These are phyloP conservation scores for Noctua janthe DNA, from an alignment of 2,888 invertebrate species.

Conservation along the genomic window DNA sequence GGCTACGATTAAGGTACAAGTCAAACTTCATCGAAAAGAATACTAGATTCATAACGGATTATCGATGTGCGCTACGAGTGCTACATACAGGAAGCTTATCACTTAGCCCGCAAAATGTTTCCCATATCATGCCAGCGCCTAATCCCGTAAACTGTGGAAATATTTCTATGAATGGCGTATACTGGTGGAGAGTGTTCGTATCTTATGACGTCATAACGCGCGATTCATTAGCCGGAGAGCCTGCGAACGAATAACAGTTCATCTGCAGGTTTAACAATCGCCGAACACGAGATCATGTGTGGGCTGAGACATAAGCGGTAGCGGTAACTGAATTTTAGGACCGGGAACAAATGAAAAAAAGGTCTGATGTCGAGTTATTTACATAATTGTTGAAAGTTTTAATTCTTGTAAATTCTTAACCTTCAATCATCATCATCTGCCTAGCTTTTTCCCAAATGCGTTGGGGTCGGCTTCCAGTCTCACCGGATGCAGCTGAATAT, in stretches of 20 bases:
- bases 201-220: slow-evolving; percentile 52
- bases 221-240: slow-evolving; percentile 69
- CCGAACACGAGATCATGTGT: slow-evolving; percentile 58
- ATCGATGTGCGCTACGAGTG: background rate
- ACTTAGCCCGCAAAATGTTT: slow-evolving; percentile 10
- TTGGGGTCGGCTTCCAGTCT: too few relatives aligned
- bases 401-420: too few relatives aligned
- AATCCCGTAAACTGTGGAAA: slow-evolving; percentile 46
- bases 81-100: background rate
- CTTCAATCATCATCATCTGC: too few relatives aligned
- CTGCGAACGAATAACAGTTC: slow-evolving; percentile 72
- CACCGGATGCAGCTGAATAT: background rate
- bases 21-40: background rate
- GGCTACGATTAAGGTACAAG: background rate
- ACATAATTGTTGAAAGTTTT: too few relatives aligned
- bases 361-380: background rate
- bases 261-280: slow-evolving; percentile 65
- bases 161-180: slow-evolving; percentile 55
- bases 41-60: background rate
- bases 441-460: too few relatives aligned
- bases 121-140: slow-evolving; percentile 19
- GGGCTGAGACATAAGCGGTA: slow-evolving; percentile 17
- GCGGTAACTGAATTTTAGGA: slow-evolving; percentile 4
- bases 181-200: slow-evolving; percentile 36
- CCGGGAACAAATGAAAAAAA: background rate